Evolutionary conservation across 2,113 vertebrate genomes (phyloP).

Genomic region (Terrapene triunguis): DNA sequence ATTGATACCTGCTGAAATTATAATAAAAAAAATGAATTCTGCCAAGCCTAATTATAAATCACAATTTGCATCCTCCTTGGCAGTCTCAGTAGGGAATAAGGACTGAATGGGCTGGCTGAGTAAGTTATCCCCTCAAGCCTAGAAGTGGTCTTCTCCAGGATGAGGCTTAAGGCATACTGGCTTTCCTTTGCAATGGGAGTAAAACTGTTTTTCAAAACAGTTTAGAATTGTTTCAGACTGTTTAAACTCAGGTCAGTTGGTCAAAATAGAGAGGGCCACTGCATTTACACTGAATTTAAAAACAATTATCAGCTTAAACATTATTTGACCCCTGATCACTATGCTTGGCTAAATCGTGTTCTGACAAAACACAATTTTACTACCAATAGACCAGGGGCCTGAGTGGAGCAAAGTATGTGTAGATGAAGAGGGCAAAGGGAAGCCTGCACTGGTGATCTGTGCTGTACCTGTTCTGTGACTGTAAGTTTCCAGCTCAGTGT

Average conservation of each 20-base stretch:
- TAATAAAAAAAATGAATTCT: background rate
- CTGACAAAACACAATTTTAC: background rate
- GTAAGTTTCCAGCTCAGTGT: background rate
- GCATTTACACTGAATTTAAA: background rate
- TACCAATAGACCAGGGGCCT: background rate
- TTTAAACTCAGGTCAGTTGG: background rate
- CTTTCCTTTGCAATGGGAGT: background rate
- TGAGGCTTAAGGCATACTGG: background rate
- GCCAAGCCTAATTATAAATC: background rate
- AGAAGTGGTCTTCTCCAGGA: background rate
- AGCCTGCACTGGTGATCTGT: background rate
- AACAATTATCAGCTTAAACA: background rate
- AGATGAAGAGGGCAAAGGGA: constrained; percentile 5
- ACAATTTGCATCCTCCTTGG: background rate
- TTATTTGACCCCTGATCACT: background rate
- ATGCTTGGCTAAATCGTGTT: background rate
- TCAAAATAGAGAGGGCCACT: background rate
- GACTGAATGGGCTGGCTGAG: background rate
- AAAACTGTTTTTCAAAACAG: background rate
- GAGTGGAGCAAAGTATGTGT: background rate
- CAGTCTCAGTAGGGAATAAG: background rate
- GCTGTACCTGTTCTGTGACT: background rate
- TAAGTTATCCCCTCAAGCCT: background rate
- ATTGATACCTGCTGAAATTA: background rate
- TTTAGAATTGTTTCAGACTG: background rate